Conservation (phyloP, 1,140 invertebrate species). For the Dreissena rostriformis region DNA sequence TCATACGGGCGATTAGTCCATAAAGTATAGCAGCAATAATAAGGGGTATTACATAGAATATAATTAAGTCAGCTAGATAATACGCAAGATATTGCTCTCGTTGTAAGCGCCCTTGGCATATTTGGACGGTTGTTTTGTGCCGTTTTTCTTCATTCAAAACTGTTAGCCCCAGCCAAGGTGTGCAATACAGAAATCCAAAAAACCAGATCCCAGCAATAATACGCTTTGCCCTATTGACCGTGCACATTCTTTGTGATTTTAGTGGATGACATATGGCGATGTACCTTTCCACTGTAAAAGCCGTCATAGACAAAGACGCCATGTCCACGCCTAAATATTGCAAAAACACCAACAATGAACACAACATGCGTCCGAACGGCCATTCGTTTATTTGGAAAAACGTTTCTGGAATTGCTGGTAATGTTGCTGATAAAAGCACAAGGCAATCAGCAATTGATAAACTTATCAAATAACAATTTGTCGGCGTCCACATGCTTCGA, state of each 20-base stretch:
- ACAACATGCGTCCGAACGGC: constrained; percentile 85
- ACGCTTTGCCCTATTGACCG: constrained; percentile 83
- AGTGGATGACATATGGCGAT: constrained; percentile 97
- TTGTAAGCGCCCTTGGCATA: constrained; percentile 81
- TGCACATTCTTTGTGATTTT: constrained; percentile 89
- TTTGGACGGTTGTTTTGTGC: constrained; percentile 72
- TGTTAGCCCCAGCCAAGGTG: constrained; percentile 78
- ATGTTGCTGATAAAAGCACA: constrained; percentile 86
- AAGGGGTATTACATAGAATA: constrained; percentile 85
- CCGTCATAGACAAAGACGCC: constrained; percentile 94
- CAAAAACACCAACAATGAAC: constrained; percentile 85
- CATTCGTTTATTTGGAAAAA: constrained; percentile 85
- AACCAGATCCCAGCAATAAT: constrained; percentile 85
- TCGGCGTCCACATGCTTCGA: constrained; percentile 84
- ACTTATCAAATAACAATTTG: constrained; percentile 96
- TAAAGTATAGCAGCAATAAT: constrained; percentile 84
- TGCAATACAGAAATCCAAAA: constrained; percentile 82
- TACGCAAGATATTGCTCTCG: constrained; percentile 83
- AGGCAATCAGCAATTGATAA: constrained; percentile 96
- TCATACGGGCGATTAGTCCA: constrained; percentile 83
- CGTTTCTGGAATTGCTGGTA: constrained; percentile 84
- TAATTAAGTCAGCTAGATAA: constrained; percentile 85
- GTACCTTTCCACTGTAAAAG: constrained; percentile 97
- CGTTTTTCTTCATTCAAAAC: constrained; percentile 54
- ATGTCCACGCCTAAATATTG: constrained; percentile 90